Percentiles rank a stretch among this genome's conserved stretches.
These are phyloP conservation scores for Epicampocera succincta DNA, from an alignment of 2,888 invertebrate genomes.

Conservation along the genomic window DNA sequence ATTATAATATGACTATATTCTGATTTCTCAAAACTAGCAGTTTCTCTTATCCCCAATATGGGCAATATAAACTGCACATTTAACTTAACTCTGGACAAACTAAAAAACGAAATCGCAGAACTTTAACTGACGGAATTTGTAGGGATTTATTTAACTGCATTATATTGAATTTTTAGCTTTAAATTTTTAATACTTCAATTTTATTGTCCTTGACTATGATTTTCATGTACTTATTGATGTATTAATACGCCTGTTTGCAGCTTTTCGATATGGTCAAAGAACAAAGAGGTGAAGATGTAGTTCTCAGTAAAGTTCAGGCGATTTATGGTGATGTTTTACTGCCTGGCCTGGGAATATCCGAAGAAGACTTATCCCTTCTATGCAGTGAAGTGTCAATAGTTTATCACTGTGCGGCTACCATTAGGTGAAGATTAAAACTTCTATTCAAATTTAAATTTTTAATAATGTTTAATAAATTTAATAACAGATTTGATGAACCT, in stretches of 20 bases:
- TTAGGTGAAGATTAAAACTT: constrained; percentile 81
- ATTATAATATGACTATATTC: too few species aligned
- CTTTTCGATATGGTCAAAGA: constrained; percentile 88
- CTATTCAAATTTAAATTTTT: too few species aligned
- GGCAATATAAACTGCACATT: too few species aligned
- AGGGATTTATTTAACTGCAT: too few species aligned
- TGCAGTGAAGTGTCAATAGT: constrained; percentile 89
- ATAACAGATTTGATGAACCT: constrained; percentile 91
- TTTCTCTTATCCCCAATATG: too few species aligned
- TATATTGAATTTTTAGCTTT: too few species aligned
- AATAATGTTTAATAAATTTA: background rate
- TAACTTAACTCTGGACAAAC: too few species aligned
- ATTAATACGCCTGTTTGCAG: constrained; percentile 81
- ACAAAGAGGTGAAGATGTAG: constrained; percentile 84
- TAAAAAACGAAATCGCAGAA: too few species aligned
- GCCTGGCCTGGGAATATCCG: constrained; percentile 87
- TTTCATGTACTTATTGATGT: background rate
- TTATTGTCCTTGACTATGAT: background rate
- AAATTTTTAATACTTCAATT: too few species aligned
- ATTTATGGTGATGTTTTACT: constrained; percentile 88
- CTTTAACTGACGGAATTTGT: too few species aligned
- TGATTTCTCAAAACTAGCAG: too few species aligned
- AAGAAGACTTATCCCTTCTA: constrained; percentile 85
- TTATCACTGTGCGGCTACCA: constrained; percentile 91
- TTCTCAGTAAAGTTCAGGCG: constrained; percentile 86